These are phyloP conservation scores for Rhagophthalmus giganteus DNA, from an alignment of 2,888 invertebrate species.

Conservation along the genomic window DNA sequence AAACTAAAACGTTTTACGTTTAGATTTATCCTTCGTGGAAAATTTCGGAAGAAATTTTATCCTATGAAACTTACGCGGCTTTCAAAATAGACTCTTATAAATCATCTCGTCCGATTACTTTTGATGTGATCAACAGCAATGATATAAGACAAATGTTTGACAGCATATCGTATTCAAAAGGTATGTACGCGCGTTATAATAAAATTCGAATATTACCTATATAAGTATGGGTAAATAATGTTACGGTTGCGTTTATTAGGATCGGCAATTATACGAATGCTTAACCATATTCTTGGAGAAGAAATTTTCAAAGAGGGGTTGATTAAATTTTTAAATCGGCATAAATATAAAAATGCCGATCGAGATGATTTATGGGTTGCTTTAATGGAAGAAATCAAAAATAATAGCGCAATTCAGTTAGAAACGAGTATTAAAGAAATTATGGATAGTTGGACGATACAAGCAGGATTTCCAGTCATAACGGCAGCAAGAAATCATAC, in stretches of 20 bases:
- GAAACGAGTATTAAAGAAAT: conserved; percentile 60
- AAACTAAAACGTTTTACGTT: no score
- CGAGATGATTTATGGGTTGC: conserved; percentile 70
- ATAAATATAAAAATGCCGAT: conserved; percentile 64
- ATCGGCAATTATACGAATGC: conserved; percentile 72
- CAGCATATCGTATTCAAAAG: conserved; percentile 72
- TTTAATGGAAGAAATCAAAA: conserved; percentile 62
- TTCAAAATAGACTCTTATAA: conserved; percentile 64
- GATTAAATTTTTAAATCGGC: conserved; percentile 57
- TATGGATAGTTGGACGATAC: conserved; percentile 70
- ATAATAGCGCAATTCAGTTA: conserved; percentile 47
- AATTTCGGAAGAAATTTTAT: conserved; percentile 61
- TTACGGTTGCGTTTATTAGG: no score
- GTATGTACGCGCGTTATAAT: no score
- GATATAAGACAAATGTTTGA: conserved; percentile 72
- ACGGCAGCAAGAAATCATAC: conserved; percentile 57
- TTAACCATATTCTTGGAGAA: conserved; percentile 70
- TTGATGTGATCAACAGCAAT: conserved; percentile 62
- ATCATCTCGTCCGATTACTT: conserved; percentile 68
- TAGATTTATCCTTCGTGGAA: conserved; percentile 64
- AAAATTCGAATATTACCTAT: no score
- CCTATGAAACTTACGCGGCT: conserved; percentile 59
- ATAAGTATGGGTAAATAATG: no score
- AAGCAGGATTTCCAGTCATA: conserved; percentile 70
- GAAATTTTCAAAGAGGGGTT: conserved; percentile 60